Evolutionary conservation across 2,888 invertebrate genomes (phyloP), one percentile per base, ranked within the genome.

Genomic region (Empis livida): DNA sequence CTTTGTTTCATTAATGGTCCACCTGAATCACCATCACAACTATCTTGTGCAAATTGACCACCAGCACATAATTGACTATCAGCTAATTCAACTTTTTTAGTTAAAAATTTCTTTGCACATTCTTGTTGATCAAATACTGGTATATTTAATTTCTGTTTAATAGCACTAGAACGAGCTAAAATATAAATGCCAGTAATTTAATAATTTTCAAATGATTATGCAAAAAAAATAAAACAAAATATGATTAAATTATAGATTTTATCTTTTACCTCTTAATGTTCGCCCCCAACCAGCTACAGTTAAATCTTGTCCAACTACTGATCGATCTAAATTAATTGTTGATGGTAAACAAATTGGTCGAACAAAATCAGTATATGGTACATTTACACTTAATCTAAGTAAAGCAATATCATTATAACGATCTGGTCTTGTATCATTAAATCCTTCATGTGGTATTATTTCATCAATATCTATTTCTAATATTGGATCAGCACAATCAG

Each of bases 391-490:
- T 1, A 88, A 68, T 47, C 86, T 73, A 16, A 88, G 57, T 13
- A 88, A 64, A 0, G 83, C 86, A 43, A 88, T 84, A 58, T 88
- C 87, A 59, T 84, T 68, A 44, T 73, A 71, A 51, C 82, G 80
- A 58, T 81, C 72, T 0, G 51, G 52, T 51, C 75, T 74, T 0
- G 57, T 54, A 0, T 80, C 75, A 43, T 68, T 61, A 58, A 83
- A 88, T 0, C 68, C 57, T 47, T 80, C 79, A 61, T 88, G 86
- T 0, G 76, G 68, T 20, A 82, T 79, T 41, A 70, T 61, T 56
- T 80, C 70, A 51, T 82, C 82, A 9, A 84, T 67, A 0, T 71
- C 72, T 1, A 84, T 61, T 58, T 81, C 75, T 2, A 77, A 53
- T 0, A 78, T 73, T 0, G 74, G 68, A 4, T 71, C 72, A 27